Percentiles rank a stretch among this genome's conserved stretches.
phyloP scores from a whole-genome alignment of 2,113 vertebrate species.

The Cariama cristata region DNA sequence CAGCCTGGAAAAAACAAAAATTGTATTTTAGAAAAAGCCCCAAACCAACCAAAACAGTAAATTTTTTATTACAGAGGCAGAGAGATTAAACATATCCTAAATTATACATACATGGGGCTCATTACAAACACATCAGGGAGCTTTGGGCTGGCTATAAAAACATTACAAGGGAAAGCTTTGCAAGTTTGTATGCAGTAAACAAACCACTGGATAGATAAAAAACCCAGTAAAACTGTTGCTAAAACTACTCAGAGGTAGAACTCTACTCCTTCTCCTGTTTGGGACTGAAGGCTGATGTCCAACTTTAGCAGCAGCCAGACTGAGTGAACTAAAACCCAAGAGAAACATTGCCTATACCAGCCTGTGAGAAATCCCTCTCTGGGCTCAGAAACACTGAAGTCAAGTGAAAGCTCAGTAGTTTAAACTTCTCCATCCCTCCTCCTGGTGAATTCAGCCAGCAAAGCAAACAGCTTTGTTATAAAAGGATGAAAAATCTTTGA shows the following conservation, averaged over 20 bases:
- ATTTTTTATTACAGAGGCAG: background rate
- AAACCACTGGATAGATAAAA: background rate
- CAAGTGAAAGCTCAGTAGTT: background rate
- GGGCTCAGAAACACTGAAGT: background rate
- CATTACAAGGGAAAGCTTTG: background rate
- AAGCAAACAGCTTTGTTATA: background rate
- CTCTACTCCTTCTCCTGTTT: background rate
- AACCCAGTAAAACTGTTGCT: background rate
- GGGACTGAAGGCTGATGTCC: background rate
- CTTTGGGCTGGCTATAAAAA: background rate
- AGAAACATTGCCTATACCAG: background rate
- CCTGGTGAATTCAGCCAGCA: background rate
- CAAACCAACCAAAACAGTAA: background rate
- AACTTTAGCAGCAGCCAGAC: background rate
- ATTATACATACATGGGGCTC: conserved; percentile 21
- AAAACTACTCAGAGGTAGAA: background rate
- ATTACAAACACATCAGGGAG: conserved; percentile 1
- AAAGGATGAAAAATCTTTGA: background rate
- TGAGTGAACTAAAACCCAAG: background rate
- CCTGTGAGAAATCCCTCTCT: background rate
- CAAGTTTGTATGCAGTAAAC: background rate
- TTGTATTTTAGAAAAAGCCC: background rate
- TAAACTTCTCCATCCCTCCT: background rate
- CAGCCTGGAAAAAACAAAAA: background rate
- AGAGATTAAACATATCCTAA: conserved; percentile 26